Conservation (phyloP, 2,888 invertebrate species). For the Ophioninae sp. region DNA sequence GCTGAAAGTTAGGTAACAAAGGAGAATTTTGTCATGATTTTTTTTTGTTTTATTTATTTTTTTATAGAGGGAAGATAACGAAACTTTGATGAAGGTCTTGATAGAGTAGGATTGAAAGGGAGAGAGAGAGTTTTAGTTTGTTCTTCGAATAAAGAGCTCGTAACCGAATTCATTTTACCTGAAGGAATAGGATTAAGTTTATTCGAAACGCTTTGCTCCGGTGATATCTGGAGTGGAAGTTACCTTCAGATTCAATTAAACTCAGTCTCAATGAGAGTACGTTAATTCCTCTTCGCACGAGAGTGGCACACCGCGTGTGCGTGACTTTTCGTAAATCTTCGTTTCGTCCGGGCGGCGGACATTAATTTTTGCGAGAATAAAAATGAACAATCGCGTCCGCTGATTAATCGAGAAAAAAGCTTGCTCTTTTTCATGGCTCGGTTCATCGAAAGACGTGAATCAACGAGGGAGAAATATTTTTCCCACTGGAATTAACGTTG, state of each 20-base stretch:
- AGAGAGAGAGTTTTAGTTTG: too few species aligned
- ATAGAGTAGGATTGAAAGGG: too few species aligned
- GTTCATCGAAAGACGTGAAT: conserved; percentile 12
- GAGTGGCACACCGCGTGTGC: conserved; percentile 13
- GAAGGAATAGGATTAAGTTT: too few species aligned
- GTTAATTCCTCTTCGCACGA: conserved; percentile 4
- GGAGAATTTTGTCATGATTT: not conserved
- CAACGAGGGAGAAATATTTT: not conserved
- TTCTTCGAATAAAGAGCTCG: too few species aligned
- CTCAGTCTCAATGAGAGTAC: conserved; percentile 1
- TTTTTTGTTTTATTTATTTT: too few species aligned
- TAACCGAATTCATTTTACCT: too few species aligned
- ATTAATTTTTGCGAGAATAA: conserved; percentile 26
- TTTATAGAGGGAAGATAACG: not conserved
- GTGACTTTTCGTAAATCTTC: conserved; percentile 20
- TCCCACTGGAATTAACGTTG: not conserved
- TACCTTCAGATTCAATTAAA: not conserved
- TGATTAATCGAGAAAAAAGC: conserved; percentile 28
- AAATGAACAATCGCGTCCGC: conserved; percentile 25
- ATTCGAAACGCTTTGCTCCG: not conserved
- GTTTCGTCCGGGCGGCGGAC: conserved; percentile 1
- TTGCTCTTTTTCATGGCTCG: conserved; percentile 5
- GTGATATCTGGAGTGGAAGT: not conserved
- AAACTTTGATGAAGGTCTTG: too few species aligned
- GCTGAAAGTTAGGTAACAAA: too few species aligned